Evolutionary conservation across 1,140 invertebrate species (phyloP), one percentile per base, ranked within the genome.

Genomic region (Chironomus striatipennis): DNA sequence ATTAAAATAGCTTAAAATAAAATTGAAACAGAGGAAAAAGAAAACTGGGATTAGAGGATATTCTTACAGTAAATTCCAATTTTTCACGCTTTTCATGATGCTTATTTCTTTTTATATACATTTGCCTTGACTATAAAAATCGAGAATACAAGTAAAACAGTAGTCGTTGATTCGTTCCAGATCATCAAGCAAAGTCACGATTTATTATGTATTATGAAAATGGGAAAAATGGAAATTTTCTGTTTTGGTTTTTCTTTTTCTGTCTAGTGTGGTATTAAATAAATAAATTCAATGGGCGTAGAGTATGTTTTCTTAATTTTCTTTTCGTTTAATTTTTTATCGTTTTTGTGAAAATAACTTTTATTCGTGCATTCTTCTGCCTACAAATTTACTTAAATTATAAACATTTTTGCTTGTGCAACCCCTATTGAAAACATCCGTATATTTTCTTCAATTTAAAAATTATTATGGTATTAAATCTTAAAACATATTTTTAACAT

Each of bases 121-220:
- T 34, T 34, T 34, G 24, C 24, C 24, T 34, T 34, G 24, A 34
- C 24, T 34, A 5, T 1, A 5, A 34, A 34, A 34, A 57, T 15
- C 15, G 12, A 57, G 47, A 57, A 57, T 12, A 57, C 2, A 15
- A 57, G 47, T 5, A 57, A 57, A 57, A 15, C 24, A 34, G 24
- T 5, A 34, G 24, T 34, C 24, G 24, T 34, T 34, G 24, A 57
- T 57, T 57, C 47, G 47, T 57, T 57, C 47, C 47, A 57, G 47
- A n/a, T 57, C 47, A 57, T 57, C 47, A 57, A 57, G 47, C 47
- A 57, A 57, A 57, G 47, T 57, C 47, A 57, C 47, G 47, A 57
- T 57, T 57, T 57, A 57, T 57, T 57, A 57, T 57, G 47, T 57
- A 57, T 57, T 57, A 10, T 57, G 47, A 57, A 57, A 57, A 57